These are phyloP conservation scores for Gymnorhina tibicen DNA, from an alignment of 2,113 vertebrate species.

Conservation along the genomic window DNA sequence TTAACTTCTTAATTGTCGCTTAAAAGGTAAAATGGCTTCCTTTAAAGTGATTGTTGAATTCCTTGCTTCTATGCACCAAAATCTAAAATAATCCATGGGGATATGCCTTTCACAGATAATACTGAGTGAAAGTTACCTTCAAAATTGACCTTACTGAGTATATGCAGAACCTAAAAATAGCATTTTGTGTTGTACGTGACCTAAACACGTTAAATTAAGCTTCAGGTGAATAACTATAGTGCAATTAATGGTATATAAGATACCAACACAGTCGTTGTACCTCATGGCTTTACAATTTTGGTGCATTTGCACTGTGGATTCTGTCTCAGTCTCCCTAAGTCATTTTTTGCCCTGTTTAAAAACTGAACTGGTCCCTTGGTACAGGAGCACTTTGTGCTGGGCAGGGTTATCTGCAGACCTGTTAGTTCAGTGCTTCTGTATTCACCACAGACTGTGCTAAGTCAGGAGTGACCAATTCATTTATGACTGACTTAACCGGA, in stretches of 20 bases:
- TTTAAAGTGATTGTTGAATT: background rate
- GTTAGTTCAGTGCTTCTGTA: background rate
- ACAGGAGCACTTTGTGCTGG: background rate
- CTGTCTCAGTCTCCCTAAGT: accelerated
- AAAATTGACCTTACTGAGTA: background rate
- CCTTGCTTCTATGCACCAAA: background rate
- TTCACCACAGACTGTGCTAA: background rate
- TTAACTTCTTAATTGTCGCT: background rate
- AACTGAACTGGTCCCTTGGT: background rate
- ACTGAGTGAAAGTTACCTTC: background rate
- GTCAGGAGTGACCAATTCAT: background rate
- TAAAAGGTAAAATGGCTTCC: background rate
- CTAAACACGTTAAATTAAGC: background rate
- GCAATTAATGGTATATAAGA: too few species aligned
- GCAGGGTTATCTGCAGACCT: background rate
- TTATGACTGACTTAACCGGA: background rate
- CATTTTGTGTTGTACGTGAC: background rate
- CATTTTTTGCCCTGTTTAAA: background rate
- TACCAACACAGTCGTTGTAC: too few species aligned
- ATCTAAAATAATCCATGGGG: background rate
- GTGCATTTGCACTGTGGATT: background rate
- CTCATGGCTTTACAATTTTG: background rate
- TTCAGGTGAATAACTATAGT: background rate
- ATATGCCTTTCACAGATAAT: background rate
- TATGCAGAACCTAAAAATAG: background rate